Percentiles rank a stretch among this genome's conserved stretches.
Conservation (phyloP, 2,888 invertebrate species). For the Electrophaes corylata region DNA sequence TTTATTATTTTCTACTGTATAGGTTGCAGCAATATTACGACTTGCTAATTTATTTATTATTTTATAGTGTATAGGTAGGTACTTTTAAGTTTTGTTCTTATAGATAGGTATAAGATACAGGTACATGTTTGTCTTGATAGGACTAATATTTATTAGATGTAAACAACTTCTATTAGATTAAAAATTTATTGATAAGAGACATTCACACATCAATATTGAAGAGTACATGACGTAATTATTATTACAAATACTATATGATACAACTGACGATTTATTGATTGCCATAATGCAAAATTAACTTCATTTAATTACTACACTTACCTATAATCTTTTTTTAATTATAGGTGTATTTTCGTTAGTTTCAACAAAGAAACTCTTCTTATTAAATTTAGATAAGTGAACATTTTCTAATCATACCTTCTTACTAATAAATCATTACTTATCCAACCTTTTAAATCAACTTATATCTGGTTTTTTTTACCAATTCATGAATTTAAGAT, state of each 20-base stretch:
- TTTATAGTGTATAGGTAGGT: too few species aligned
- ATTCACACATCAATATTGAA: constrained; percentile 81
- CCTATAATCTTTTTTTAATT: neutral
- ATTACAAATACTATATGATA: constrained; percentile 62
- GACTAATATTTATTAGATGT: neutral
- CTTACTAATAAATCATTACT: constrained; percentile 11
- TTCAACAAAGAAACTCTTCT: neutral
- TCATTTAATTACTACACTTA: constrained; percentile 40
- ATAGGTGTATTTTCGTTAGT: neutral
- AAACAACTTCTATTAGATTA: constrained; percentile 47
- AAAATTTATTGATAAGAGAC: constrained; percentile 83
- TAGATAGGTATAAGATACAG: too few species aligned
- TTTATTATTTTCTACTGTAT: too few species aligned
- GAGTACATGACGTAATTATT: constrained; percentile 57
- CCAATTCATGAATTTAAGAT: neutral
- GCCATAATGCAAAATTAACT: constrained; percentile 54
- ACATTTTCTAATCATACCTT: neutral
- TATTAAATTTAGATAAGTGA: too few species aligned
- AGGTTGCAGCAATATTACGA: too few species aligned
- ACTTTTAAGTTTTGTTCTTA: too few species aligned
- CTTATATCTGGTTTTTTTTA: constrained; percentile 5
- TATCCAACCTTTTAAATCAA: constrained; percentile 9
- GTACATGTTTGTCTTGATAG: too few species aligned
- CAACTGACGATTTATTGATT: constrained; percentile 62
- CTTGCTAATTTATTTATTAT: too few species aligned